Evolutionary conservation across 1,140 invertebrate species (phyloP), one percentile per base, ranked within the genome.

Genomic region (Mizuhopecten yessoensis): DNA sequence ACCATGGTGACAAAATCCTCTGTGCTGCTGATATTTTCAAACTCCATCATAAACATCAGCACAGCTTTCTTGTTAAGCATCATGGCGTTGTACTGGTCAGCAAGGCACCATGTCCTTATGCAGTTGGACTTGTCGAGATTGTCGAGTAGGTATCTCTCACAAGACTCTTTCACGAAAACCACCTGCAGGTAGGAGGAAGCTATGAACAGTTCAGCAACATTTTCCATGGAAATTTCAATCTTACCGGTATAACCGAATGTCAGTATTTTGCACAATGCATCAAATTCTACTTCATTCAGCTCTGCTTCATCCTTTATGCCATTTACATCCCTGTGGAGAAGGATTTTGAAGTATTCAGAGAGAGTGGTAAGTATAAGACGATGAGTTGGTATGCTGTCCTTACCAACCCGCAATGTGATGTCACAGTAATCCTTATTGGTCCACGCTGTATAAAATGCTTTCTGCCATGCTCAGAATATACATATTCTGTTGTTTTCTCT

Each of bases 261-360:
- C 7, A 90, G 36, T 10, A 90, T 75, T 7, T 29, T 11, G 23
- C 75, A 20, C 23, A 88, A 88, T 20, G 17, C n/a, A 17, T 86
- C 49, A 29, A 75, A 86, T 45, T 90, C 86, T 13, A 89, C 87
- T 17, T 87, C 86, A 86, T 29, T n/a, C n/a, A 23, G 15, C 34
- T 87, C 86, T 34, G 87, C n/a, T 57, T 87, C 86, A 90, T 88
- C 29, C 29, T 45, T 45, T 34, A 11, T 49, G 34, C 34, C 33
- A 23, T 39, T 17, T 0, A 9, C 20, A 15, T 39, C 23, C 87
- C 88, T 42, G 33, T 90, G 20, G 86, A 90, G 39, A 86, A 42
- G 86, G 34, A 36, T 86, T 88, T 88, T 33, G 34, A 90, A 90
- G 57, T 90, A 90, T n/a, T 88, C 87, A 5, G 87, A 90, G 17